Base-by-base conservation (phyloP, 2,797 vertebrate species). In the Myotis planiceps region DNA sequence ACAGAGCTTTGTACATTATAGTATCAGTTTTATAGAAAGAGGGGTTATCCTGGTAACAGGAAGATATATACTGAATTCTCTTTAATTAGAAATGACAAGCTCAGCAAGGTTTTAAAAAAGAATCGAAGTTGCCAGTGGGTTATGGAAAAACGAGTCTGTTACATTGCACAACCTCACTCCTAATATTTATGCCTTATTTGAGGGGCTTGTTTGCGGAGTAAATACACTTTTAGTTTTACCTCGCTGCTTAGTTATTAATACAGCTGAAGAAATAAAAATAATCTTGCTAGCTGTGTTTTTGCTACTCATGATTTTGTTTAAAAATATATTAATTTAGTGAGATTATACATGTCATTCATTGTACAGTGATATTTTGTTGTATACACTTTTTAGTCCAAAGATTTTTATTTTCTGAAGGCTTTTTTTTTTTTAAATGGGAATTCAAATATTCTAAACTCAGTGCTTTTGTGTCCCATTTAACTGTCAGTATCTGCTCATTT, bases 191-290 rank as follows among this genome's bases (percentile, higher is more conserved):
- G 94, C 65, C 68, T 80, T 95, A 85, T 90, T 96, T 86, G 42
- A 97, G 96, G 93, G 86, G 90, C 95, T 95, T 90, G 80, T 96
- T 97, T 98, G 92, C 65, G 97, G 95, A 97, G 95, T 94, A 98
- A 97, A 97, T 97, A 97, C 95, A 97, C 74, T 92, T 97, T 97
- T 96, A 58, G 47, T 96, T 97, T 98, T 92, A 78, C 92, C 94
- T 96, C 92, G 39, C 88, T 89, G 88, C 96, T 94, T 71, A 97
- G 81, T 97, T 98, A 98, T 98, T 98, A 98, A 94, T 96, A 97
- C 32, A 13, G 96, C 32, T 95, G 85, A 97, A 97, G 94, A 98
- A 98, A 98, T 86, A 97, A 94, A 97, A 98, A 96, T 88, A 98
- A 93, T 95, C 96, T 95, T 97, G 69, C 82, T 72, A 90, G 65